Base-by-base conservation (phyloP, 2,113 vertebrate species). In the Setophaga petechia region DNA sequence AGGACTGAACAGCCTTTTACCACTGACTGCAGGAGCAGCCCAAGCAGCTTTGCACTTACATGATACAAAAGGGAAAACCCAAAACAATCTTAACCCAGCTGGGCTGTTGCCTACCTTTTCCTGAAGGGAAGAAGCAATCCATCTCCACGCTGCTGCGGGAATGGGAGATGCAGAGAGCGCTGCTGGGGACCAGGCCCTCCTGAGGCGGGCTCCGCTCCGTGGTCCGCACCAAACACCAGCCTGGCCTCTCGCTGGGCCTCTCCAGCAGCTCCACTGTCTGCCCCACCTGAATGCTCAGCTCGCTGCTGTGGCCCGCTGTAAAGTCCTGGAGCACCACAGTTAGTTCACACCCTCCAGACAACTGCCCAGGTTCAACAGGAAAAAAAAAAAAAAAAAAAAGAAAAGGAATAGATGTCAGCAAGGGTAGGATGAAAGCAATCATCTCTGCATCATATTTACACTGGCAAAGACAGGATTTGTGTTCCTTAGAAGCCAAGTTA, bases 111-210 rank as follows among this genome's bases (percentile, higher is more conserved):
- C 95, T 99, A 99, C 99, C 99, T 99, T 99, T 99, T 97, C 99
- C 99, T 62, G 99, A 95, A 55, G 98, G 97, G 97, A 99, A 99
- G 98, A 99, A 99, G 95, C 99, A 99, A 96, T 99, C 99, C 99
- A 99, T 99, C 97, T 99, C 99, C 94, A 99, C 98, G 0, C 99
- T 99, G 98, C 99, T 99, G 27, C 99, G 98, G 2, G 99, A 99
- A 95, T 99, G 99, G 15, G 99, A 99, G 87, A 99, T 98, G 76
- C 99, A 99, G 81, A 99, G 98, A 4, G 98, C 62, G 0, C 98
- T 98, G 97, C 99, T 99, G 96, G 99, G 99, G 7, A 99, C 99
- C 97, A 99, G 98, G 24, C 99, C 99, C 94, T 99, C 99, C 97
- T 98, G 98, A 0, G 99, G 98, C 0, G 99, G 99, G 80, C 97